These are phyloP conservation scores for Hyppa rectilinea DNA, from an alignment of 2,888 invertebrate species.

Conservation along the genomic window DNA sequence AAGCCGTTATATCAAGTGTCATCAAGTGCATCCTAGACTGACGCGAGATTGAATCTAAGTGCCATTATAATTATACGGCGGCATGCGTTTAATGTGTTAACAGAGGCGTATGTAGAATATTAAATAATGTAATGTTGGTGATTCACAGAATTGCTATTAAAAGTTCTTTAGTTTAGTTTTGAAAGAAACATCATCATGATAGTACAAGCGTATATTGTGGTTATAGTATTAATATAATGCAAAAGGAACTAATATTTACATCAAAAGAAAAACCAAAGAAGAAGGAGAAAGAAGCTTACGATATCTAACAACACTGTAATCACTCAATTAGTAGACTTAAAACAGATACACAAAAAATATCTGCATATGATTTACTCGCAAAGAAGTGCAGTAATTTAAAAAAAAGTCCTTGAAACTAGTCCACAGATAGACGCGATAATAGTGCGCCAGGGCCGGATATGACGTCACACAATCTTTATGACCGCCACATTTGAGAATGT, in stretches of 20 bases:
- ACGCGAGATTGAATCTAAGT: constrained; percentile 52
- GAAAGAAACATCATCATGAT: neutral
- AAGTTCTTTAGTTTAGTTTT: neutral
- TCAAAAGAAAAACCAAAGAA: constrained; percentile 3
- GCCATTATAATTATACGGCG: constrained; percentile 41
- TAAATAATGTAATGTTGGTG: constrained; percentile 16
- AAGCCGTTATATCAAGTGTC: constrained; percentile 43
- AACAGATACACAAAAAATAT: constrained; percentile 18
- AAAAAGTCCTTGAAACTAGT: constrained; percentile 63
- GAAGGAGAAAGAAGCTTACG: neutral
- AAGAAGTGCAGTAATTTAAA: constrained; percentile 60
- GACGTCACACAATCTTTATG: constrained; percentile 67
- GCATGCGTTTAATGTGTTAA: neutral
- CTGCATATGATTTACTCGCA: constrained; percentile 46
- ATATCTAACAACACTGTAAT: constrained; percentile 3
- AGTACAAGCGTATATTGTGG: too few relatives aligned
- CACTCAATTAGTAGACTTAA: constrained; percentile 27
- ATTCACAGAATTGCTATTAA: neutral
- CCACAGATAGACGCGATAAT: constrained; percentile 61
- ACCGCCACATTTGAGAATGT: constrained; percentile 55
- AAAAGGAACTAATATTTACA: neutral
- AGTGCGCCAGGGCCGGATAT: constrained; percentile 57
- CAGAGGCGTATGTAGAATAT: constrained; percentile 1
- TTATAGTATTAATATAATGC: neutral
- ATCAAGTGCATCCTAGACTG: constrained; percentile 49